These are phyloP conservation scores for Rugalucina vietnamica DNA, from an alignment of 2,888 invertebrate genomes.

Conservation along the genomic window DNA sequence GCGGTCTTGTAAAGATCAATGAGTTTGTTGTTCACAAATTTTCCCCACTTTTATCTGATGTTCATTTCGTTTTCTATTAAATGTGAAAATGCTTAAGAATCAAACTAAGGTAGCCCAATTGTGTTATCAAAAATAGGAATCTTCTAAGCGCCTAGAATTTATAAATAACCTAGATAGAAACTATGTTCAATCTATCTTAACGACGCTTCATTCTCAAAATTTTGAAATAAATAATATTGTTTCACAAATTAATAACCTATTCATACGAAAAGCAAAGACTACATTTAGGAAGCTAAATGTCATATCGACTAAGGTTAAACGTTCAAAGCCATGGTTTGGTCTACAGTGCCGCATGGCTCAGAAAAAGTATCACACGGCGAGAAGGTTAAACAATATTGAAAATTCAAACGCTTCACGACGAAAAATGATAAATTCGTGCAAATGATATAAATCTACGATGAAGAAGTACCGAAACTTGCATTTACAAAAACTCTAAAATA, in stretches of 20 bases:
- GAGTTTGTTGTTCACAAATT: background rate
- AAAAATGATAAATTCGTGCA: background rate
- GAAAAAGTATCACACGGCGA: background rate
- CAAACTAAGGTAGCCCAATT: background rate
- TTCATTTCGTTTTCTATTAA: background rate
- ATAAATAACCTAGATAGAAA: background rate
- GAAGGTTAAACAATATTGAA: background rate
- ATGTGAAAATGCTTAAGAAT: background rate
- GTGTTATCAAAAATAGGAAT: background rate
- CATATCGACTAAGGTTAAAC: background rate
- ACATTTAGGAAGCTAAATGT: background rate
- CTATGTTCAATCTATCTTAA: background rate
- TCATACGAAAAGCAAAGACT: background rate
- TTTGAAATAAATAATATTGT: background rate
- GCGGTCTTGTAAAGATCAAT: background rate
- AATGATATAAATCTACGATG: background rate
- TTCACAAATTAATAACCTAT: background rate
- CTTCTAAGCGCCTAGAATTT: background rate
- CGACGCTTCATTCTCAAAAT: background rate
- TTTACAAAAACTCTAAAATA: no score
- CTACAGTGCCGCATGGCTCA: background rate
- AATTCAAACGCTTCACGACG: background rate
- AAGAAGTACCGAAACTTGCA: background rate
- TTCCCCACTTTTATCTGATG: background rate
- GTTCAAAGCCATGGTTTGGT: background rate